Evolutionary conservation across 1,140 invertebrate species (phyloP), one percentile per base, ranked within the genome.

Genomic region (Saccostrea cuccullata): DNA sequence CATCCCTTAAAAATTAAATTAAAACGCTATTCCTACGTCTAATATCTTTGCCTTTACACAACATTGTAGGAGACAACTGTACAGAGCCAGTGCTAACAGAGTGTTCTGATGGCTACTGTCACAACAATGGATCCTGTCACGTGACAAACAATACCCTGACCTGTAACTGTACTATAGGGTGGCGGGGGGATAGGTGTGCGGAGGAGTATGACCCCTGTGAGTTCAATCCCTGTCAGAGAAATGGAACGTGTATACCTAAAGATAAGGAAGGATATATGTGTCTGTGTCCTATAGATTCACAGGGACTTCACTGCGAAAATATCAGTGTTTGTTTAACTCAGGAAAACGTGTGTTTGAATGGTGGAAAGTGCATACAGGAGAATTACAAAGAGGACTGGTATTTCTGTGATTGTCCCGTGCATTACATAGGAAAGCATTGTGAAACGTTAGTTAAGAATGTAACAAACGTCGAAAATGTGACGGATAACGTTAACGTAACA

Each of bases 101-200:
- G 70, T 84, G 82, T 55, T 55, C 12, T 55, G 55, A 84, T 55
- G 40, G 47, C 11, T 26, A 17, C 40, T 84, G 82, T 17, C 12
- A 55, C 6, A 84, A 84, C 82, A 84, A 84, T 84, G 82, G 82
- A 84, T 55, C 36, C 11, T 84, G 82, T 20, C 4, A 30, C 47
- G 47, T 84, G 1, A 23, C 40, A 20, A 55, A 26, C 40, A 26
- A 84, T 55, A 56, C 47, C 20, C 17, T 84, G 30, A n/a, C 20
- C 11, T 84, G 82, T 26, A 3, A 1, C 40, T 84, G 82, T 84
- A 20, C 11, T 55, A 26, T 55, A 3, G 40, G 47, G 12, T 84
- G 82, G 82, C 47, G 20, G n/a, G 82, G 82, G 12, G 40, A 84
- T 20, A 55, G 0, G 8, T 84, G 82, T 55, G 15, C 47, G 11